Percentiles rank a stretch among this genome's conserved stretches.
These are phyloP conservation scores for Caenorhabditis brenneri DNA, from an alignment of 1,140 invertebrate genomes.

Conservation along the genomic window DNA sequence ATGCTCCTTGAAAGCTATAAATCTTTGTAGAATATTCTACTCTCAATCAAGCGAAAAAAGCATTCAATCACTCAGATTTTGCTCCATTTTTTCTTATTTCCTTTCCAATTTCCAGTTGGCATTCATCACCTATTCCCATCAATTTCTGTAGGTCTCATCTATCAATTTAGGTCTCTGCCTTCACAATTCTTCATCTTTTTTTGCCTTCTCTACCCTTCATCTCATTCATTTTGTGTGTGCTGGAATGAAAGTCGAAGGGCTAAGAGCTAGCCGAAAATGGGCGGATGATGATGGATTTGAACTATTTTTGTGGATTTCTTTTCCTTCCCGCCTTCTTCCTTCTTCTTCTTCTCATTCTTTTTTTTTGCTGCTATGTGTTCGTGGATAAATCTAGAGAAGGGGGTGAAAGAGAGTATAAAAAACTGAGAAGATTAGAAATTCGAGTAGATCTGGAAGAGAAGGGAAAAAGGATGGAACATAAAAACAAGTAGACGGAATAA, in stretches of 20 bases:
- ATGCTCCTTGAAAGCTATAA: not conserved
- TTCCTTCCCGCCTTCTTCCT: not conserved
- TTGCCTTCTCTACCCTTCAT: not conserved
- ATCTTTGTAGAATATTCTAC: not conserved
- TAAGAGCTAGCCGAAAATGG: conserved; percentile 33
- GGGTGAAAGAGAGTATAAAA: not conserved
- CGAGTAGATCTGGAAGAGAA: conserved; percentile 35
- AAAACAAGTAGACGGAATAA: conserved; percentile 24
- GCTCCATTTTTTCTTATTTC: not conserved
- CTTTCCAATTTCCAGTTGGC: not conserved
- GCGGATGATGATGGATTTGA: conserved; percentile 38
- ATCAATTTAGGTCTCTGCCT: conserved; percentile 3
- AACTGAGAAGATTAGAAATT: conserved; percentile 24
- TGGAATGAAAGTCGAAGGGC: not conserved
- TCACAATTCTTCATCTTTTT: not conserved
- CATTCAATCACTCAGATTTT: not conserved
- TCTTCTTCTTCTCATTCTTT: not conserved
- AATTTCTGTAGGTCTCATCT: conserved; percentile 14
- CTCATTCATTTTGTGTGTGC: conserved; percentile 23
- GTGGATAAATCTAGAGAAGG: not conserved
- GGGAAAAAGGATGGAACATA: not conserved
- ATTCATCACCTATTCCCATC: conserved; percentile 27
- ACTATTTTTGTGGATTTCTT: conserved; percentile 34
- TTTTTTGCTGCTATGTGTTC: not conserved
- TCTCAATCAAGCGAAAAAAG: not conserved